Percentiles rank a stretch among this genome's conserved stretches.
Evolutionary conservation across 2,888 invertebrate genomes (phyloP).

Genomic region (Trimorus sp.): DNA sequence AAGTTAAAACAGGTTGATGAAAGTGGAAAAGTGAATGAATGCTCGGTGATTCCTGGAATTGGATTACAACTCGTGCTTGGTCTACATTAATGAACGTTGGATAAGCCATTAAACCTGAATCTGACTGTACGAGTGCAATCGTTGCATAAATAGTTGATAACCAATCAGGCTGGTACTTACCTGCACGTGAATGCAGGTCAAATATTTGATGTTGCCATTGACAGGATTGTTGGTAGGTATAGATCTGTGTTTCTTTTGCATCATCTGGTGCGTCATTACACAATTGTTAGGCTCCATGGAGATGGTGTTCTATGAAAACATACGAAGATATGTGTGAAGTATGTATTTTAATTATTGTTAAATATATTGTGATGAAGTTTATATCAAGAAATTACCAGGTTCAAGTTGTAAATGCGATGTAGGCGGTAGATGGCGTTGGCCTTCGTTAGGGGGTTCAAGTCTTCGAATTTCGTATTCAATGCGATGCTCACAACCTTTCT

Average conservation of each 20-base stretch:
- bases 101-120: slow-evolving; percentile 34
- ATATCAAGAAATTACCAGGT: slow-evolving; percentile 20
- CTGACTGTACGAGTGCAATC: slow-evolving; percentile 27
- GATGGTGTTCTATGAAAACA: slow-evolving; percentile 53
- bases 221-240: slow-evolving; percentile 76
- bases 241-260: slow-evolving; percentile 19
- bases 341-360: no score
- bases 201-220: slow-evolving; percentile 81
- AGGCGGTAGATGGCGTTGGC: slow-evolving; percentile 83
- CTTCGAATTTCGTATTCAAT: slow-evolving; percentile 86
- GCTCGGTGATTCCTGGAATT: no score
- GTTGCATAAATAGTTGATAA: slow-evolving; percentile 44
- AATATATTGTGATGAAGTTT: background rate
- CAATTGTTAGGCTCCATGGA: slow-evolving; percentile 36
- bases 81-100: slow-evolving; percentile 13
- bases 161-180: slow-evolving; percentile 71
- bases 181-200: slow-evolving; percentile 83
- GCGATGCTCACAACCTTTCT: slow-evolving; percentile 86
- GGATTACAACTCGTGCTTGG: no score
- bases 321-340: no score
- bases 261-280: slow-evolving; percentile 9
- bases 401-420: slow-evolving; percentile 48
- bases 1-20: slow-evolving; percentile 1
- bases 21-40: no score
- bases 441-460: slow-evolving; percentile 85